A percentile compares a stretch with the other conserved stretches of the same genome.
These are phyloP conservation scores for Trididemnum nubilum DNA, from an alignment of 23 tunicate genomes.

Conservation along the genomic window DNA sequence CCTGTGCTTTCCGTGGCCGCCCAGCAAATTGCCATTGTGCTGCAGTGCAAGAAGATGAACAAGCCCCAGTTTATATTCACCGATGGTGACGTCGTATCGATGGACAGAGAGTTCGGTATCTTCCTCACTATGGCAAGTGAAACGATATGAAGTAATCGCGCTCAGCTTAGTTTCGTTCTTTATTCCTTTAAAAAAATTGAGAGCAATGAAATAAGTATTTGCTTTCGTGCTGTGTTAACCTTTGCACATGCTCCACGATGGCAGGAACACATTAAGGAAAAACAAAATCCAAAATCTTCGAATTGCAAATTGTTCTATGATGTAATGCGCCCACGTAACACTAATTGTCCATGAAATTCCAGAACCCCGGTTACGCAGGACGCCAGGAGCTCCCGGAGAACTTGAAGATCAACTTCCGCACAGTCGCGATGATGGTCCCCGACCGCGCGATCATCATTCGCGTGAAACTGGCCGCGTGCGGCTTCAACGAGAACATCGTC, in stretches of 20 bases:
- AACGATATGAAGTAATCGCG: not conserved
- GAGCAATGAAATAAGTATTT: no score
- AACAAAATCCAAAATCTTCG: no score
- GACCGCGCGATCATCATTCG: constrained; percentile 92
- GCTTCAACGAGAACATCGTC: constrained; percentile 73
- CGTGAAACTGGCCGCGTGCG: constrained; percentile 82
- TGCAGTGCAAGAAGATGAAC: constrained; percentile 92
- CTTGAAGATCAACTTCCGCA: constrained; percentile 81
- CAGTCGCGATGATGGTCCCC: constrained; percentile 95
- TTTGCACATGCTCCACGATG: no score
- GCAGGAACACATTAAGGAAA: no score
- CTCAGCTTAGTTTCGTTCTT: not conserved
- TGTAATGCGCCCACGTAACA: not conserved
- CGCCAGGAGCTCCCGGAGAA: constrained; percentile 88
- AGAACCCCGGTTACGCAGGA: constrained; percentile 93
- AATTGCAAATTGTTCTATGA: no score
- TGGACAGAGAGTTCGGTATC: constrained; percentile 84
- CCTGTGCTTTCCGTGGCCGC: constrained; percentile 92
- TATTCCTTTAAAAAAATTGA: no score
- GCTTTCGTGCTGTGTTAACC: no score
- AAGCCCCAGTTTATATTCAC: constrained; percentile 76
- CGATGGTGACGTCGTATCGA: constrained; percentile 76
- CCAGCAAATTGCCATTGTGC: constrained; percentile 78
- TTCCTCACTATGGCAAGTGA: constrained; percentile 86
- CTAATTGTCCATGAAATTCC: not conserved